Evolutionary conservation across 2,888 invertebrate genomes (phyloP).

Genomic region (Acrobasis consociella): DNA sequence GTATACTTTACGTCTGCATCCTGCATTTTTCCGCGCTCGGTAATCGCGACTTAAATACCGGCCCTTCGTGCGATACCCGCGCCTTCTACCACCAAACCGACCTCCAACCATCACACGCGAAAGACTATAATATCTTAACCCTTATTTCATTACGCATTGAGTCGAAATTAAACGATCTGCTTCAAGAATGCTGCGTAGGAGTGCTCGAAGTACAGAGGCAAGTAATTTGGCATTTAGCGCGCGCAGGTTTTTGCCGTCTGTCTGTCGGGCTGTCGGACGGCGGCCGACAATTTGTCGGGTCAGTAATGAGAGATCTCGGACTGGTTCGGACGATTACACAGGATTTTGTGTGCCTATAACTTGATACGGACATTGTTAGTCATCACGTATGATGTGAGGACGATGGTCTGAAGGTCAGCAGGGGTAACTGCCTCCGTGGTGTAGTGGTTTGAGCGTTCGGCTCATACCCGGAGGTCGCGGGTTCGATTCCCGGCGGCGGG

Average conservation of each 20-base stretch:
- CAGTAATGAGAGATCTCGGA: constrained; percentile 5
- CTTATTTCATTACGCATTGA: background rate
- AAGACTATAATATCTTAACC: background rate
- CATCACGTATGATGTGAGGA: too few relatives aligned
- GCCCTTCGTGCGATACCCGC: constrained; percentile 10
- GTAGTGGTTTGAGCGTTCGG: too few relatives aligned
- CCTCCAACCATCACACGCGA: background rate
- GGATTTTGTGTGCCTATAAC: background rate
- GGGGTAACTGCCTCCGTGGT: too few relatives aligned
- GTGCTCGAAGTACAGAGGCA: constrained; percentile 1
- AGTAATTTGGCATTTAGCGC: constrained; percentile 9
- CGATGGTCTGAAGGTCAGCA: too few relatives aligned
- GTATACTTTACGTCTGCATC: background rate
- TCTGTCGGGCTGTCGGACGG: background rate
- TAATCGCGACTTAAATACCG: background rate
- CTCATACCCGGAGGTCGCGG: too few relatives aligned
- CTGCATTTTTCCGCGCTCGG: background rate
- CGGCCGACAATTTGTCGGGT: constrained; percentile 8
- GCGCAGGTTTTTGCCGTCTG: background rate
- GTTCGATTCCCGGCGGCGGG: too few relatives aligned
- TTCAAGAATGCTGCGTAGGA: background rate
- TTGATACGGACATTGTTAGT: too few relatives aligned
- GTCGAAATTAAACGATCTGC: background rate
- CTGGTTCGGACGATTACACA: constrained; percentile 1
- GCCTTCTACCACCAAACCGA: background rate